A percentile compares a stretch with the other conserved stretches of the same genome.
Evolutionary conservation across 2,888 invertebrate species (phyloP).

Genomic region (Drosophila diplacantha): DNA sequence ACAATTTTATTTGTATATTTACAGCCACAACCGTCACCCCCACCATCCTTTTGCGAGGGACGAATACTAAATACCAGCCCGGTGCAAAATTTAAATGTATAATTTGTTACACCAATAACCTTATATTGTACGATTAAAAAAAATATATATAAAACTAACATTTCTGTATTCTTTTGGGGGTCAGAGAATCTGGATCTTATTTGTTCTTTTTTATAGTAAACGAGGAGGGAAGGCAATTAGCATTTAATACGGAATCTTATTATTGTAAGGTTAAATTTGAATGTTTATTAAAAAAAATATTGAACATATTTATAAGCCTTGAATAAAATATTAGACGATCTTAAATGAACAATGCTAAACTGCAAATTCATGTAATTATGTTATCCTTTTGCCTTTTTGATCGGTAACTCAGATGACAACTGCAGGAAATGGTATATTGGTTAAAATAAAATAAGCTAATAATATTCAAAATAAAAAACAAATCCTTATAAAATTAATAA

Average conservation of each 20-base stretch:
- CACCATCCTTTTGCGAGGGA: conserved; percentile 24
- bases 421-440: neutral
- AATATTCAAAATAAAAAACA: neutral
- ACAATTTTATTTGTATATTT: neutral
- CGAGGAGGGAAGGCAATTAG: neutral
- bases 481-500: neutral
- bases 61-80: conserved; percentile 7
- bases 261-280: neutral
- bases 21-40: conserved; percentile 8
- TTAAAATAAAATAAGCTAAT: too few species aligned
- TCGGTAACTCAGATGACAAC: neutral
- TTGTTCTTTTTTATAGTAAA: neutral
- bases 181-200: neutral
- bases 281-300: neutral
- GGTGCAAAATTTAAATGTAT: conserved; percentile 4
- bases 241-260: neutral
- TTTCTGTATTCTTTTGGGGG: neutral
- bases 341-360: neutral
- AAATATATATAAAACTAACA: neutral
- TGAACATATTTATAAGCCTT: neutral
- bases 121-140: conserved; percentile 14
- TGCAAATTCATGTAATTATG: too few species aligned
- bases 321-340: too few species aligned
- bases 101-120: conserved; percentile 17
- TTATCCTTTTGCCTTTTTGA: too few species aligned